Evolutionary conservation across 1,140 invertebrate genomes (phyloP), one percentile per base, ranked within the genome.

Genomic region (Orius laevigatus): DNA sequence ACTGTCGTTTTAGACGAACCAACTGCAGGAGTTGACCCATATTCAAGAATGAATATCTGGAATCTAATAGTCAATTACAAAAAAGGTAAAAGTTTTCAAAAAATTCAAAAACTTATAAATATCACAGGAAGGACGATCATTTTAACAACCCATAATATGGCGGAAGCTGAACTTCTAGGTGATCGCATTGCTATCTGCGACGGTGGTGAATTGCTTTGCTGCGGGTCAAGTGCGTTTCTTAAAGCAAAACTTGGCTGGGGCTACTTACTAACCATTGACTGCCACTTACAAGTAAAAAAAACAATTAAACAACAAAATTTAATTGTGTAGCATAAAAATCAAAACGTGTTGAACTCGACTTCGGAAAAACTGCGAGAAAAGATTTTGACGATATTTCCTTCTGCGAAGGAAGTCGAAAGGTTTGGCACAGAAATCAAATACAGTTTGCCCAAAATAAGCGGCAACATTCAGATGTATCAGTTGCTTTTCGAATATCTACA

Each of bases 1-100:
- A 57, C 53, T 25, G 74, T 93, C 8, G 76, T 94, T 53, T 70
- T 92, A 58, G 90, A 95, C 45, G 78, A 59, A 59, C 68, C 54
- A 41, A 74, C 59, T 65, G 75, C 64, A 48, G 71, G 57, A 55
- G 71, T 62, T 63, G 75, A 76, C 59, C 74, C 75, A 5, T 69
- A 65, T 50, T 69, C 72, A 6, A 58, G 76, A 39, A 62, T 71
- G 52, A 64, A 66, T 34, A 73, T 79, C 50, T 79, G 76, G 76
- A 73, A 78, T 50, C 54, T 71, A 6, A 53, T 72, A 9, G 51
- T 61, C 12, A 63, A 62, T 41, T 64, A 63, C 49, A 63, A 63
- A 44, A 49, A 53, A 70, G 57, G 65, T 66, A 57, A 16, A 3
- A 3, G 3, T 4, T 38, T 38, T 38, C 8, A n/a, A n/a, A n/a